Conservation (phyloP, 2,113 vertebrate species). For the Rhagologus leucostigma region DNA sequence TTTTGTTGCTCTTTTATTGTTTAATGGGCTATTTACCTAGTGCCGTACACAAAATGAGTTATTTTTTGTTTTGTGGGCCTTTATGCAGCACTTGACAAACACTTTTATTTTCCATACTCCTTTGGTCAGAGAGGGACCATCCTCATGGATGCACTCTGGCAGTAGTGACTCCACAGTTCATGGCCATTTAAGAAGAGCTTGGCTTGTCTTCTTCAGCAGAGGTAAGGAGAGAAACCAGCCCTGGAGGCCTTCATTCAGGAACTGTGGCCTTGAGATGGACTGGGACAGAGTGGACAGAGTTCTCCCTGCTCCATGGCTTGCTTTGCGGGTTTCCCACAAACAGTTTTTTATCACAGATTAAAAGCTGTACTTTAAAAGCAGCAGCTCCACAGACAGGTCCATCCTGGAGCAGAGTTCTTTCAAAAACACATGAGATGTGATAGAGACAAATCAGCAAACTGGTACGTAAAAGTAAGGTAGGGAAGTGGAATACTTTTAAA, state of each 20-base stretch:
- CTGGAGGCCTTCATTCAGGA: not conserved
- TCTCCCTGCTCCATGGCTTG: not conserved
- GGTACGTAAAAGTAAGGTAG: not conserved
- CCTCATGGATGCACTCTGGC: not conserved
- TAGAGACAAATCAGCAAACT: not conserved
- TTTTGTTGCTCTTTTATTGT: not conserved
- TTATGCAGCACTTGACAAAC: fast-evolving
- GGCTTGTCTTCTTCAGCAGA: not conserved
- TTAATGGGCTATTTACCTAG: not conserved
- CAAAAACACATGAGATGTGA: not conserved
- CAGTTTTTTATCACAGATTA: not conserved
- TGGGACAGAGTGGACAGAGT: fast-evolving
- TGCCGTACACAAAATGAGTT: not conserved
- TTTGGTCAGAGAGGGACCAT: not conserved
- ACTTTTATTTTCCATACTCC: not conserved
- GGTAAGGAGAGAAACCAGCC: not conserved
- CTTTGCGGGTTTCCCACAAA: not conserved
- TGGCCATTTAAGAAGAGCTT: not conserved
- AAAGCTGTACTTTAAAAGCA: not conserved
- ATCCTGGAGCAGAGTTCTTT: not conserved
- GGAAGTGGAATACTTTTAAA: not conserved
- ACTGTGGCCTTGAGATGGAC: not conserved
- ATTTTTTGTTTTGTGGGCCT: not conserved
- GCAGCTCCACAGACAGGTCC: not conserved
- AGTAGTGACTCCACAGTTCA: not conserved